These are phyloP conservation scores for Vannuccia rotundouncinata DNA, from an alignment of 2,888 invertebrate species.

Conservation along the genomic window DNA sequence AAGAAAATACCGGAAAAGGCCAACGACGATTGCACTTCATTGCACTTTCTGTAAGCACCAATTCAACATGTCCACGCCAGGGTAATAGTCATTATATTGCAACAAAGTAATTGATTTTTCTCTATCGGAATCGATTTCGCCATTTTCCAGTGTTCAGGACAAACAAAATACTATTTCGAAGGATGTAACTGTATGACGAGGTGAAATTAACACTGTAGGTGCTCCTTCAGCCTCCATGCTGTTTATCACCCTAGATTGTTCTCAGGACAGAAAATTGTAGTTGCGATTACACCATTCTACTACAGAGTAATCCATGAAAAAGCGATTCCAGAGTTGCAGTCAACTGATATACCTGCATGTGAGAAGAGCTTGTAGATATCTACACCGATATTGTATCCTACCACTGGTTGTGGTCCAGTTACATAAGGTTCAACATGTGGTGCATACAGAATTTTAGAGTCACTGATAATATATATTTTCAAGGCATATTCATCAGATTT, in stretches of 20 bases:
- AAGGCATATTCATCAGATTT: not conserved
- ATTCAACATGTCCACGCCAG: slow-evolving; percentile 11
- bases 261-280: not conserved
- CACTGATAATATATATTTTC: not conserved
- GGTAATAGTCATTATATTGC: not conserved
- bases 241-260: not conserved
- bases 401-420: not conserved
- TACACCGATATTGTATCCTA: not conserved
- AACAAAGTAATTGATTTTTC: not conserved
- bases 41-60: not conserved
- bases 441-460: not conserved
- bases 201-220: not conserved
- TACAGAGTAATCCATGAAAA: not conserved
- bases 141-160: not conserved
- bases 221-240: no score
- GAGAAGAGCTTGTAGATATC: not conserved
- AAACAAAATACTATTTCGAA: not conserved
- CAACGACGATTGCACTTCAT: slow-evolving; percentile 17
- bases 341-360: not conserved
- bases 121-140: not conserved
- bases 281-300: not conserved
- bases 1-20: not conserved
- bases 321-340: not conserved
- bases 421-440: not conserved
- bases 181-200: not conserved